Percentiles rank a stretch among this genome's conserved stretches.
These are phyloP conservation scores for Entomyzon cyanotis DNA, from an alignment of 2,113 vertebrate species.

Conservation along the genomic window DNA sequence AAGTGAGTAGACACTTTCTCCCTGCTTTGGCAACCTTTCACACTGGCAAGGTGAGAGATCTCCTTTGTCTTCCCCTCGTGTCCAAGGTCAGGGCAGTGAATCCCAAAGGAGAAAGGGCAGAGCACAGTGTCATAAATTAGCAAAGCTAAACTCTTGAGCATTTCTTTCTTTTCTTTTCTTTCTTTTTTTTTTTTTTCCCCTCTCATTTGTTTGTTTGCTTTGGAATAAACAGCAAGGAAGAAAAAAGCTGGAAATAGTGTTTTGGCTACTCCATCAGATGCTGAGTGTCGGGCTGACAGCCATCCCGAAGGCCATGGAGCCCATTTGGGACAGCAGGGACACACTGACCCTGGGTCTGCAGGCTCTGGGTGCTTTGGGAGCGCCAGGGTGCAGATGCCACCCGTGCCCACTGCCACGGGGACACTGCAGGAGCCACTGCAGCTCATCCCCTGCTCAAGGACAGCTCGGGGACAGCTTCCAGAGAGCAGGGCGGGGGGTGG, in stretches of 20 bases:
- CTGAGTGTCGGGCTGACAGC: background rate
- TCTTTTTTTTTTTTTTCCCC: too few relatives aligned
- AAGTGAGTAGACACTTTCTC: conserved; percentile 12
- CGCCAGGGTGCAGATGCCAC: rapidly evolving
- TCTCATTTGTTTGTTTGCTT: conserved; percentile 48
- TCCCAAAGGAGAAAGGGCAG: background rate
- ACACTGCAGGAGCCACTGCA: background rate
- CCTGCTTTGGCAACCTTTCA: conserved; percentile 59
- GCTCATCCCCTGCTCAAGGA: background rate
- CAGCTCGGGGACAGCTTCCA: background rate
- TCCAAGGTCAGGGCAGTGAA: background rate
- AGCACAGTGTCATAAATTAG: conserved; percentile 4
- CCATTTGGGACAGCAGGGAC: background rate
- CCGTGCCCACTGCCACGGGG: background rate
- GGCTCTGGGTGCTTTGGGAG: background rate
- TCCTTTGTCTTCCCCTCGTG: background rate
- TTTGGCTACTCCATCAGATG: conserved; percentile 33
- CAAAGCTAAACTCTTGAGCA: background rate
- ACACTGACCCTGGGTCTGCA: background rate
- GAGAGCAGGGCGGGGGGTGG: background rate
- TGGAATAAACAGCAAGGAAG: conserved; percentile 38
- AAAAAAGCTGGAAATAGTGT: conserved; percentile 13
- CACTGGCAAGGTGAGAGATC: conserved; percentile 43
- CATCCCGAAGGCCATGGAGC: background rate
- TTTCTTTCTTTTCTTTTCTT: background rate